Percentiles rank a stretch among this genome's conserved stretches.
These are phyloP conservation scores for Brachionus rubens DNA, from an alignment of 1,140 invertebrate genomes.

Conservation along the genomic window DNA sequence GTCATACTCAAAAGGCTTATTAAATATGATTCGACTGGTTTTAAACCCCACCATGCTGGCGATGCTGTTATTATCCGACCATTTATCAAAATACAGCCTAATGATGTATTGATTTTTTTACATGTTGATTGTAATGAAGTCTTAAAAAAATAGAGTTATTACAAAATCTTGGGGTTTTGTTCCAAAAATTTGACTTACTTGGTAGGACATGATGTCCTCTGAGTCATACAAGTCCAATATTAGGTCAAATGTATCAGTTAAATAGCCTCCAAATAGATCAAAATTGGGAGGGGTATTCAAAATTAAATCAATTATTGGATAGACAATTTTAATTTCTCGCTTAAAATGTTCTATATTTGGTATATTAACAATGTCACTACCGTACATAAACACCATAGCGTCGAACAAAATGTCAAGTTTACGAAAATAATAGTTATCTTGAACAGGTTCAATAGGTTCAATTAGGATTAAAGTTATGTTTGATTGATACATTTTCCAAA, in stretches of 20 bases:
- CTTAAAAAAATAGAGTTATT: background rate
- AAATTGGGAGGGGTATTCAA: background rate
- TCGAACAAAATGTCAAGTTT: constrained; percentile 72
- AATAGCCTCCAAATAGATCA: constrained; percentile 39
- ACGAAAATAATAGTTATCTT: constrained; percentile 56
- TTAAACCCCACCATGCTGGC: constrained; percentile 3
- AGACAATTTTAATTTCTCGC: constrained; percentile 27
- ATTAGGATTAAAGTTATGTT: constrained; percentile 60
- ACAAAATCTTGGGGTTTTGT: background rate
- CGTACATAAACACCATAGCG: constrained; percentile 72
- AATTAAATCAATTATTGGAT: constrained; percentile 24
- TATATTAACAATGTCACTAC: constrained; percentile 71
- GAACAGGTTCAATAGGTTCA: constrained; percentile 54
- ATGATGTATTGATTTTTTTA: background rate
- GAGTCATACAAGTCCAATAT: constrained; percentile 1
- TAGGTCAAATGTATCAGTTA: constrained; percentile 11
- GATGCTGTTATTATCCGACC: constrained; percentile 28
- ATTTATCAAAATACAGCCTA: constrained; percentile 10
- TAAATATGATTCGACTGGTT: constrained; percentile 16
- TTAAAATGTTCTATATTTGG: constrained; percentile 76
- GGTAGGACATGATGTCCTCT: background rate
- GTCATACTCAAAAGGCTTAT: constrained; percentile 34
- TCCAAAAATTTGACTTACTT: background rate
- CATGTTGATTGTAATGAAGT: constrained; percentile 3
- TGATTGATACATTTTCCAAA: constrained; percentile 72